phyloP scores from a whole-genome alignment of 2,888 invertebrate species.

The Aricia artaxerxes region DNA sequence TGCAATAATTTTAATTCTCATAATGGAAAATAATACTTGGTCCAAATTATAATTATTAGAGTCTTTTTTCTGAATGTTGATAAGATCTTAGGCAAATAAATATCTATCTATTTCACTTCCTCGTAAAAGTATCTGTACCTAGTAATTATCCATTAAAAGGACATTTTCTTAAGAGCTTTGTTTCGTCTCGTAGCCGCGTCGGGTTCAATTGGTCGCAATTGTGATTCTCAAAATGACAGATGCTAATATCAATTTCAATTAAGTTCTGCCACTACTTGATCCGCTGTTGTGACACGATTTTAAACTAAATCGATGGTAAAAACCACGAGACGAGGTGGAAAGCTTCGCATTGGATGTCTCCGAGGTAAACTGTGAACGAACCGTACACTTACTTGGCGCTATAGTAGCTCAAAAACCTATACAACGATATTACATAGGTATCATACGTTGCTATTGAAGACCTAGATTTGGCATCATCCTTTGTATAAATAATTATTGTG shows the following conservation, averaged over 20 bases:
- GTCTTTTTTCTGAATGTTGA: background rate
- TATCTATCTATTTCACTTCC: conserved; percentile 1
- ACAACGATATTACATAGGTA: no score
- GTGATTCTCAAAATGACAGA: conserved; percentile 22
- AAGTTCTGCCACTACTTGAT: background rate
- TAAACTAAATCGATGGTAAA: background rate
- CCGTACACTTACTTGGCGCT: no score
- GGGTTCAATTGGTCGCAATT: conserved; percentile 14
- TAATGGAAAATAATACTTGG: background rate
- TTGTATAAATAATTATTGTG: no score
- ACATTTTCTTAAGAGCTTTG: conserved; percentile 15
- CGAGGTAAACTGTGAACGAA: no score
- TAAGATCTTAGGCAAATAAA: conserved; percentile 17
- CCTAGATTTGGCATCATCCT: no score
- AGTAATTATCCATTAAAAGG: conserved; percentile 28
- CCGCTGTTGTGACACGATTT: background rate
- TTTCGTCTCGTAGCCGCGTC: background rate
- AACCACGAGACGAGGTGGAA: background rate
- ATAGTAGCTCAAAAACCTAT: no score
- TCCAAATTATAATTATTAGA: background rate
- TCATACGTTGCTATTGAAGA: no score
- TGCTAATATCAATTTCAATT: conserved; percentile 15
- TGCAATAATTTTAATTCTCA: no score
- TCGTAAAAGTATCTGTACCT: conserved; percentile 1
- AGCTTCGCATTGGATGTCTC: background rate